A percentile compares a stretch with the other conserved stretches of the same genome.
These are phyloP conservation scores for Troilus luridus DNA, from an alignment of 2,888 invertebrate species.

Conservation along the genomic window DNA sequence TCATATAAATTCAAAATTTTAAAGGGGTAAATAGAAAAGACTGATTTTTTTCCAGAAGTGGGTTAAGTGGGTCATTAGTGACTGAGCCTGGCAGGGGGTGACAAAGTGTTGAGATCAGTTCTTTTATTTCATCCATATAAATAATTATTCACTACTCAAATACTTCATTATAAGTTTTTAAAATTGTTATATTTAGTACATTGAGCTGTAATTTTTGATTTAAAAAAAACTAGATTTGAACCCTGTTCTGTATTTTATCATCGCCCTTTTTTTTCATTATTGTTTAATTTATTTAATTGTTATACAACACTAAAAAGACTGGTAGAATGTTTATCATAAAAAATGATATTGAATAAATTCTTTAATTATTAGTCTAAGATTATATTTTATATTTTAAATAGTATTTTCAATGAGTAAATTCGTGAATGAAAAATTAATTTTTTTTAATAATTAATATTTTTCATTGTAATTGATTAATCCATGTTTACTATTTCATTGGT, in stretches of 20 bases:
- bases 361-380: too few relatives aligned
- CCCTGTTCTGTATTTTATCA: not conserved
- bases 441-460: not conserved
- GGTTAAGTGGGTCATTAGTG: constrained; percentile 39
- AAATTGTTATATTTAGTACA: not conserved
- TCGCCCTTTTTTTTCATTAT: not conserved
- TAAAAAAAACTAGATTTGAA: too few relatives aligned
- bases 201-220: too few relatives aligned
- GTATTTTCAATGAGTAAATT: too few relatives aligned
- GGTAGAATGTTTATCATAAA: too few relatives aligned
- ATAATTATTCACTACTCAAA: not conserved
- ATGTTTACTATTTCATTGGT: too few relatives aligned
- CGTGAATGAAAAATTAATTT: not conserved
- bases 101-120: not conserved
- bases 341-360: too few relatives aligned
- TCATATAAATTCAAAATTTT: not conserved
- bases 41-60: constrained; percentile 1
- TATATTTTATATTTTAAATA: too few relatives aligned
- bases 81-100: not conserved
- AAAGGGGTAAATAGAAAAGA: not conserved
- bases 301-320: too few relatives aligned
- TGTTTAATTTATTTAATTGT: too few relatives aligned
- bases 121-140: constrained; percentile 2
- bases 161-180: not conserved
- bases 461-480: too few relatives aligned